Base-by-base conservation (phyloP, 1,140 invertebrate species). In the Drosophila kohkoa region DNA sequence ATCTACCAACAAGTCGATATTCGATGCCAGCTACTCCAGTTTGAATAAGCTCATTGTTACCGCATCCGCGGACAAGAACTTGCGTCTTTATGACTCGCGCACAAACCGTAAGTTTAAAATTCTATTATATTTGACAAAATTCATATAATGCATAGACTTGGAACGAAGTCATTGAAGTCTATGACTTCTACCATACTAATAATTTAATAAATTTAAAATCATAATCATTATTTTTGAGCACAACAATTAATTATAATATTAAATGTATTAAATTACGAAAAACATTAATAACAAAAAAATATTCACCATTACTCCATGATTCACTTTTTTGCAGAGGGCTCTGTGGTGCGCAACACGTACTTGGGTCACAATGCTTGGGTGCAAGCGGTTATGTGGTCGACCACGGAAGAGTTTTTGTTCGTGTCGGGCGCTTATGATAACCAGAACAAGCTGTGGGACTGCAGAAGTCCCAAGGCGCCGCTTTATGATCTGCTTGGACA, bases 371-470 rank as follows among this genome's bases (percentile, higher is more conserved):
- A 93, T 20, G 96, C 97, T 35, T 99, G 98, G 98, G 96, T 99
- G 1, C 96, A 97, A 52, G 94, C 95, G 49, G 97, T 99, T 0
- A 93, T 94, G 68, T 99, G 99, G 99, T 98, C 97, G 0, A 95
- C 94, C n/a, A 95, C 94, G 0, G 94, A 97, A 75, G 96, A 98
- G 89, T 94, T 98, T 91, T 93, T 98, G 10, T 99, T 99, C 93
- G 94, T 99, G 2, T 99, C 98, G 8, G 98, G 97, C 3, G 96
- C 97, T 11, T 98, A 99, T 92, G 99, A 99, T 92, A 95, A 95
- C 65, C 92, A 96, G 38, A 95, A 99, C 20, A 99, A 99, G 93
- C 93, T 99, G 38, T 99, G 99, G 99, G 99, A 99, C 92, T 96
- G 95, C 3, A 94, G 98, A 93, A 98, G 98, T 92, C 96, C 98